A percentile compares a stretch with the other conserved stretches of the same genome.
Conservation (phyloP, 2,888 invertebrate species). For the Osmoderma eremita region DNA sequence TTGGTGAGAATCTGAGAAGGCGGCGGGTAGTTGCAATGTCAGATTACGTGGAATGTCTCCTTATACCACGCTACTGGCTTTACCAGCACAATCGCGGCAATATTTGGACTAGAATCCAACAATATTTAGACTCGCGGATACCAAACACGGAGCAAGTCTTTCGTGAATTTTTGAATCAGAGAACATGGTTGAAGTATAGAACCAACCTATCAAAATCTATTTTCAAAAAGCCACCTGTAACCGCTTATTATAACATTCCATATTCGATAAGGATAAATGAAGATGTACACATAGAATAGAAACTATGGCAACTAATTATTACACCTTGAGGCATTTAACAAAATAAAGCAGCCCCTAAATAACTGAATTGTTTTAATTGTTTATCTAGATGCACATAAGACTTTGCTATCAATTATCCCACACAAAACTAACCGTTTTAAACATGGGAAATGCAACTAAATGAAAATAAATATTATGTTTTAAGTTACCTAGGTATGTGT, state of each 20-base stretch:
- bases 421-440: too few relatives aligned
- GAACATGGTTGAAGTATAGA: constrained; percentile 69
- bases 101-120: constrained; percentile 70
- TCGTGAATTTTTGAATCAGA: constrained; percentile 66
- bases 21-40: constrained; percentile 72
- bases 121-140: constrained; percentile 70
- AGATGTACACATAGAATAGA: constrained; percentile 32
- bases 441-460: too few relatives aligned
- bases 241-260: constrained; percentile 46
- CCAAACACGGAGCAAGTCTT: constrained; percentile 70
- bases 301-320: not conserved
- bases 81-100: constrained; percentile 73
- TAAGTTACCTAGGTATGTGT: too few relatives aligned
- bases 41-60: constrained; percentile 70
- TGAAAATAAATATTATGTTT: too few relatives aligned
- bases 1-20: constrained; percentile 72
- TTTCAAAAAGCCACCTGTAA: constrained; percentile 57
- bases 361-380: too few relatives aligned
- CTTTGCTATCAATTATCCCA: too few relatives aligned
- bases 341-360: too few relatives aligned
- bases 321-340: too few relatives aligned
- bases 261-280: constrained; percentile 47
- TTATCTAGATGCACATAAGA: too few relatives aligned
- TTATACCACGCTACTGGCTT: constrained; percentile 77
- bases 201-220: constrained; percentile 66